Base-by-base conservation (phyloP, 2,888 invertebrate genomes). In the Sthenelais limicola region DNA sequence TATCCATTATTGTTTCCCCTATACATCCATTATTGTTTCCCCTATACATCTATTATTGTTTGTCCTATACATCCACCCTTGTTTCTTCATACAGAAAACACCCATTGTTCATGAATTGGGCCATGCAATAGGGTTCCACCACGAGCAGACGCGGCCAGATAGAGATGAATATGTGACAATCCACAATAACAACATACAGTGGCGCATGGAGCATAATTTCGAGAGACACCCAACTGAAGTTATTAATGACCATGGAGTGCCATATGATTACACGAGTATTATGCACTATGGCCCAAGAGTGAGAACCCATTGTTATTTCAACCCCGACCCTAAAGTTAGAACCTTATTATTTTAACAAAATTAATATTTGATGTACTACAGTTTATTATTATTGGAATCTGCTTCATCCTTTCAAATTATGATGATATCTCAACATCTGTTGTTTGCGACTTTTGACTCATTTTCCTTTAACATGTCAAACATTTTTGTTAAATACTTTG, bases 131-230 rank as follows among this genome's bases (percentile, higher is more conserved):
- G 83, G 83, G 7, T 82, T 80, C 77, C 77, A 78, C 68, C 83
- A 83, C 73, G 83, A 83, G 52, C 83, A 83, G 73, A 80, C 81
- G n/a, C 72, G 83, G 7, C 82, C 83, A 0, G 83, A 83, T 58
- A 71, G 83, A 4, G 81, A 82, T 30, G 49, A 68, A 0, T 82
- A 73, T 66, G 77, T 83, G 4, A 47, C 54, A 12, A 38, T 72
- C 26, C 33, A 28, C 28, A 9, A 7, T 18, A 9, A 51, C 1
- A 72, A 67, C 30, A 49, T 72, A 12, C 52, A 54, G 26, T 15
- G 35, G 3, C 72, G 74, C 28, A 69, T 79, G 7, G 73, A 70
- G 30, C 77, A 71, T 26, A 83, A 83, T 76, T 83, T 83, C 67
- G 70, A 78, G 38, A 80, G 76, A 48, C 77, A 78, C 67, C 73